phyloP scores from a whole-genome alignment of 2,113 vertebrate species.

The Macrotis lagotis region DNA sequence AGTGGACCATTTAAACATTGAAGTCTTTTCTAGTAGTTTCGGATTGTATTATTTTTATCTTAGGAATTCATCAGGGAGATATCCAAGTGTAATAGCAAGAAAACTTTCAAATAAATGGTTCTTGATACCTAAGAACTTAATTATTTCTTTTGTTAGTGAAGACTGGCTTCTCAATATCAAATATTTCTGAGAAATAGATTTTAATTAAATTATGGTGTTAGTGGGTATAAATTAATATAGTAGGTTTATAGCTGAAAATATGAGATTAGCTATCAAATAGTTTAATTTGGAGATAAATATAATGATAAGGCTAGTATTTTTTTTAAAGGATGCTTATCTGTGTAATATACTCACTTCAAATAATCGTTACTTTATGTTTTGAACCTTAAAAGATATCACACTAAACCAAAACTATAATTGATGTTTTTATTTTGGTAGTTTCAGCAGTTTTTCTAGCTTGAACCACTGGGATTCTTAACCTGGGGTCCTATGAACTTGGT shows the following conservation, averaged over 20 bases:
- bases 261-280: conserved; percentile 30
- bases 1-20: conserved; percentile 43
- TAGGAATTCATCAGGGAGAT: not conserved
- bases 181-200: conserved; percentile 56
- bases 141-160: conserved; percentile 42
- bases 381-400: not conserved
- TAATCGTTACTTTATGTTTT: conserved; percentile 27
- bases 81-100: not conserved
- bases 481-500: not conserved
- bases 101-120: conserved; percentile 13
- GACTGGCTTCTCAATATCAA: conserved; percentile 25
- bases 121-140: conserved; percentile 18
- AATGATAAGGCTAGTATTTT: conserved; percentile 4
- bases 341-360: conserved; percentile 9
- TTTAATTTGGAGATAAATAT: conserved; percentile 37
- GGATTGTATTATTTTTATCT: conserved; percentile 52
- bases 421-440: conserved; percentile 50
- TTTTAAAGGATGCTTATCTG: conserved; percentile 16
- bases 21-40: not conserved
- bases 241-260: conserved; percentile 39
- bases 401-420: conserved; percentile 2
- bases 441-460: conserved; percentile 28
- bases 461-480: not conserved
- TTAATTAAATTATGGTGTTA: conserved; percentile 57
- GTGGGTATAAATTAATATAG: not conserved